These are phyloP conservation scores for Psylliodes chrysocephalus DNA, from an alignment of 2,888 invertebrate genomes.

Conservation along the genomic window DNA sequence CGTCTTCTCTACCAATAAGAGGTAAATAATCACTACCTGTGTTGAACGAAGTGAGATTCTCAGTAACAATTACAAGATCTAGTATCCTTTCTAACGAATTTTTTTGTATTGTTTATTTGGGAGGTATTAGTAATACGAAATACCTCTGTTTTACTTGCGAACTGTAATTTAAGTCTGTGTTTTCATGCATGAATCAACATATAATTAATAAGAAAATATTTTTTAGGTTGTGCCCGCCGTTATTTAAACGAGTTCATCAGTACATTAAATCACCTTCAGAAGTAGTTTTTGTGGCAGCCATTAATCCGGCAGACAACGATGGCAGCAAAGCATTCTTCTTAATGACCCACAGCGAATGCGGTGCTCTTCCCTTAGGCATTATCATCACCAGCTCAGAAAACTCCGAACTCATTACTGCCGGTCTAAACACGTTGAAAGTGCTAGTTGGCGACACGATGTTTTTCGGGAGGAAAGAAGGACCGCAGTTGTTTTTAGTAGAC, in stretches of 20 bases:
- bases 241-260: conserved; percentile 22
- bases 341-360: conserved; percentile 19
- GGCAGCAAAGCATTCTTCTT: conserved; percentile 25
- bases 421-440: conserved; percentile 5
- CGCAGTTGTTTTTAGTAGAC: conserved; percentile 18
- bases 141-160: too few species aligned
- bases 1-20: too few species aligned
- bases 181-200: too few species aligned
- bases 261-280: conserved; percentile 18
- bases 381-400: conserved; percentile 20
- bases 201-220: too few species aligned
- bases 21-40: too few species aligned
- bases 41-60: too few species aligned
- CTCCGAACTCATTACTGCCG: conserved; percentile 4
- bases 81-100: too few species aligned
- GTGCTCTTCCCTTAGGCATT: conserved; percentile 21
- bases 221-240: conserved; percentile 21
- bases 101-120: too few species aligned
- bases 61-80: too few species aligned
- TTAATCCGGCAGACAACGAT: conserved; percentile 21
- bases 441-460: conserved; percentile 14
- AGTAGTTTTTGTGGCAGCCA: conserved; percentile 16
- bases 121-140: too few species aligned
- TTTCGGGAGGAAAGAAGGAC: conserved; percentile 13
- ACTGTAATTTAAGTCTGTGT: too few species aligned